phyloP scores from a whole-genome alignment of 2,113 vertebrate genomes.

The Forbesichthys papilliferus region DNA sequence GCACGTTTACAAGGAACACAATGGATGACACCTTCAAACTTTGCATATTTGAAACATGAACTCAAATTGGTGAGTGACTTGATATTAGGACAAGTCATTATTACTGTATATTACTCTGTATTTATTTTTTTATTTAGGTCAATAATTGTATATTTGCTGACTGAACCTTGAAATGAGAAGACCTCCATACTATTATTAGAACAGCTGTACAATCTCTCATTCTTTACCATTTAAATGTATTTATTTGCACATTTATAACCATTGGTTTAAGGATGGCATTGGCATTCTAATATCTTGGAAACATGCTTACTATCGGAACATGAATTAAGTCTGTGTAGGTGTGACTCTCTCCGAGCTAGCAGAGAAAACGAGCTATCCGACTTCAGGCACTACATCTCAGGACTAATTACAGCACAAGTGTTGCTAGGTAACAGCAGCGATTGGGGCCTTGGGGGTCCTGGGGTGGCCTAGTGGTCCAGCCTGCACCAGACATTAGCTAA shows the following conservation, averaged over 20 bases:
- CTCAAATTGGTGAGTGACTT: too few species aligned
- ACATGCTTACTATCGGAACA: conserved; percentile 41
- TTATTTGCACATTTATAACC: neutral
- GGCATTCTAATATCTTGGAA: conserved; percentile 36
- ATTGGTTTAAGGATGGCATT: conserved; percentile 31
- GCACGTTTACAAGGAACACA: too few species aligned
- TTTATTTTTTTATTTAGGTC: too few species aligned
- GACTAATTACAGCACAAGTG: conserved; percentile 73
- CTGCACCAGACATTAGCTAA: conserved; percentile 38
- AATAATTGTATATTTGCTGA: too few species aligned
- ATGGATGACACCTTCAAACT: too few species aligned
- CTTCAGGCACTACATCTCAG: conserved; percentile 68
- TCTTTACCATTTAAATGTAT: neutral
- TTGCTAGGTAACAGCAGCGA: conserved; percentile 84
- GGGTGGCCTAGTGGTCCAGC: conserved; percentile 67
- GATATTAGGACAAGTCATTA: too few species aligned
- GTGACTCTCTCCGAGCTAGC: conserved; percentile 64
- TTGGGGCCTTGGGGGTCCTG: conserved; percentile 65
- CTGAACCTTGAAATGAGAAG: too few species aligned
- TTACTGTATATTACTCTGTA: too few species aligned
- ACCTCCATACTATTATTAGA: too few species aligned
- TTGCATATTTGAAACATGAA: too few species aligned
- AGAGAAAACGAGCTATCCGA: conserved; percentile 63
- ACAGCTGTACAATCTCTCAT: neutral
- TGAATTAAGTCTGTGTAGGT: conserved; percentile 64